A percentile compares a stretch with the other conserved stretches of the same genome.
Evolutionary conservation across 2,888 invertebrate species (phyloP).

Genomic region (Polymixis flavicincta): DNA sequence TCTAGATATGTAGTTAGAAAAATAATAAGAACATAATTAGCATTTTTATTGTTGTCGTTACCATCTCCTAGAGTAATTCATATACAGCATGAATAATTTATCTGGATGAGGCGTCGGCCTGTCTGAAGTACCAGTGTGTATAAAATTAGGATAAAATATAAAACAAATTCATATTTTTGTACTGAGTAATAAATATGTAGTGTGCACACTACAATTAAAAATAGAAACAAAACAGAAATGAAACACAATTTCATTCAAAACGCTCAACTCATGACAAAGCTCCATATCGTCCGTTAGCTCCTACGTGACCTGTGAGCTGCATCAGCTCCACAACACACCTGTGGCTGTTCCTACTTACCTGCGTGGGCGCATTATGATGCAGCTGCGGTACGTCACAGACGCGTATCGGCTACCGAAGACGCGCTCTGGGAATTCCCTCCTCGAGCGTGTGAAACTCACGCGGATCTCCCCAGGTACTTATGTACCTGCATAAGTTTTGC

Average conservation of each 20-base stretch:
- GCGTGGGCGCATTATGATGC: conserved; percentile 61
- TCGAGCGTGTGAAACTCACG: conserved; percentile 69
- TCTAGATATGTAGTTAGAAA: conserved; percentile 1
- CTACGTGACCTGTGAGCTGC: conserved; percentile 66
- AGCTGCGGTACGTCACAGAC: conserved; percentile 60
- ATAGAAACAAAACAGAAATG: neutral
- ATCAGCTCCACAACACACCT: conserved; percentile 53
- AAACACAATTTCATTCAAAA: conserved; percentile 21
- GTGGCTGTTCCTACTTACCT: conserved; percentile 41
- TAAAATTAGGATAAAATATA: neutral
- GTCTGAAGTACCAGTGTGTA: conserved; percentile 5
- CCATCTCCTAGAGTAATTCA: conserved; percentile 4
- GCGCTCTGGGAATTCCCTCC: conserved; percentile 71
- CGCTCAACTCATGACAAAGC: conserved; percentile 19
- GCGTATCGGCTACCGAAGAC: conserved; percentile 16
- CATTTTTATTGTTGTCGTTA: conserved; percentile 17
- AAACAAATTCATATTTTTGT: neutral
- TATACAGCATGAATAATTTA: conserved; percentile 36
- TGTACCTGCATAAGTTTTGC: conserved; percentile 3
- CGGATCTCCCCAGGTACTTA: conserved; percentile 41
- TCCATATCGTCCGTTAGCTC: conserved; percentile 50
- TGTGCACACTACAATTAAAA: too few relatives aligned
- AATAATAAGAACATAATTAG: conserved; percentile 7
- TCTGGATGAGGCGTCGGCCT: neutral
- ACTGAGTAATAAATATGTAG: conserved; percentile 12